phyloP scores from a whole-genome alignment of 1,140 invertebrate species.

The Pseudomyrmex cubaensis region DNA sequence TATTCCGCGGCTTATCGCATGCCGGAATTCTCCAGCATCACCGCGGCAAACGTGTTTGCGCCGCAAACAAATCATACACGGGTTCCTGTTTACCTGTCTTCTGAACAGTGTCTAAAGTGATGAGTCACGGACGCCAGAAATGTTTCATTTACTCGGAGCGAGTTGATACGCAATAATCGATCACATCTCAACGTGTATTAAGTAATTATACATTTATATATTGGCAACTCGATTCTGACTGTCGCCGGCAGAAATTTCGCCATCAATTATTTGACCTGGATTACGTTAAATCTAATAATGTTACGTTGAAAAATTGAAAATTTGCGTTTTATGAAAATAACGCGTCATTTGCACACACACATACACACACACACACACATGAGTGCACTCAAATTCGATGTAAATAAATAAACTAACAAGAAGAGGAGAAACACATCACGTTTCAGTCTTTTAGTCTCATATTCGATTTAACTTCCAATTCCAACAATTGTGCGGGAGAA shows the following conservation, averaged over 20 bases:
- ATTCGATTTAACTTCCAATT: no score
- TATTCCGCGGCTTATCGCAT: conserved; percentile 18
- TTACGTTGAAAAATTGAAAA: no score
- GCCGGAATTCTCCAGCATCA: conserved; percentile 40
- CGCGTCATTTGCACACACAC: not conserved
- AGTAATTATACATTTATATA: conserved; percentile 35
- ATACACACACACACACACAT: not conserved
- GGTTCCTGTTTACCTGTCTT: conserved; percentile 54
- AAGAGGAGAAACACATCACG: no score
- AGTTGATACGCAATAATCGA: conserved; percentile 57
- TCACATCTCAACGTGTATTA: conserved; percentile 5
- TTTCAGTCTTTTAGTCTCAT: no score
- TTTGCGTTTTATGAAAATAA: conserved; percentile 19
- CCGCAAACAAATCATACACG: conserved; percentile 51
- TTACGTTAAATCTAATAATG: conserved; percentile 38
- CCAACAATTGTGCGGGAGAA: no score
- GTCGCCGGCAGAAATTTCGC: conserved; percentile 25
- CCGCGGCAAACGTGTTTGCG: conserved; percentile 28
- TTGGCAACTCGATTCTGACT: not conserved
- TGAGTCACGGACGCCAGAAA: conserved; percentile 56
- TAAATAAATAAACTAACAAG: no score
- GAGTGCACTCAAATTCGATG: not conserved
- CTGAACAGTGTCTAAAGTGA: conserved; percentile 33
- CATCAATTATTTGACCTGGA: conserved; percentile 13
- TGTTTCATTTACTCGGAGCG: conserved; percentile 50